Percentiles rank a stretch among this genome's conserved stretches.
phyloP scores from a whole-genome alignment of 1,140 invertebrate species.

The Cyphomyrmex costatus region DNA sequence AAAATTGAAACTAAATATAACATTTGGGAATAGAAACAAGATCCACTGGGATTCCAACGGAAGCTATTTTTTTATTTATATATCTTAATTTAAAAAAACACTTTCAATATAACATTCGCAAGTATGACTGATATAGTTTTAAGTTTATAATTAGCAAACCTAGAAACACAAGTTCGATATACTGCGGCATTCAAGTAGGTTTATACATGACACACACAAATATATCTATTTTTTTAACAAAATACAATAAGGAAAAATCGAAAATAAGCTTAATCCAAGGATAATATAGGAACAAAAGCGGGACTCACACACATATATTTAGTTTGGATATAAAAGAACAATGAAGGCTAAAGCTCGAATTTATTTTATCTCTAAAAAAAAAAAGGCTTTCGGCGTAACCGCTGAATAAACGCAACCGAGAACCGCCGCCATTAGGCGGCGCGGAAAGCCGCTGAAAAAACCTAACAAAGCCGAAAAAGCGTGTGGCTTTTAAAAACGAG shows the following conservation, averaged over 20 bases:
- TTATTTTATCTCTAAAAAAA: not conserved
- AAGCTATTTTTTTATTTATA: not conserved
- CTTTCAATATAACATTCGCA: not conserved
- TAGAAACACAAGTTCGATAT: not conserved
- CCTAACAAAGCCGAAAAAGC: not conserved
- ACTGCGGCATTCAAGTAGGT: no score
- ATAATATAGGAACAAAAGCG: constrained; percentile 9
- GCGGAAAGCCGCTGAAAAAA: not conserved
- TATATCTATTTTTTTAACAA: not conserved
- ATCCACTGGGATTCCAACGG: not conserved
- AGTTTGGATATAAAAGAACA: not conserved
- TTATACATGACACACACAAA: not conserved
- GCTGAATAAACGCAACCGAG: not conserved
- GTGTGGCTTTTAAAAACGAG: not conserved
- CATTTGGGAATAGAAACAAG: not conserved
- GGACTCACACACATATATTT: not conserved
- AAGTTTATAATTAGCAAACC: not conserved
- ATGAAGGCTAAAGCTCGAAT: not conserved
- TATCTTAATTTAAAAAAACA: not conserved
- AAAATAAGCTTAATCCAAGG: not conserved
- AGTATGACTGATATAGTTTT: not conserved
- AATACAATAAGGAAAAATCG: not conserved
- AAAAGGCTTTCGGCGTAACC: not conserved
- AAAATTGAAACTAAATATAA: not conserved
- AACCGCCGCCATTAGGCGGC: not conserved